Base-by-base conservation (phyloP, 2,888 invertebrate genomes). In the Lottia gigantea region DNA sequence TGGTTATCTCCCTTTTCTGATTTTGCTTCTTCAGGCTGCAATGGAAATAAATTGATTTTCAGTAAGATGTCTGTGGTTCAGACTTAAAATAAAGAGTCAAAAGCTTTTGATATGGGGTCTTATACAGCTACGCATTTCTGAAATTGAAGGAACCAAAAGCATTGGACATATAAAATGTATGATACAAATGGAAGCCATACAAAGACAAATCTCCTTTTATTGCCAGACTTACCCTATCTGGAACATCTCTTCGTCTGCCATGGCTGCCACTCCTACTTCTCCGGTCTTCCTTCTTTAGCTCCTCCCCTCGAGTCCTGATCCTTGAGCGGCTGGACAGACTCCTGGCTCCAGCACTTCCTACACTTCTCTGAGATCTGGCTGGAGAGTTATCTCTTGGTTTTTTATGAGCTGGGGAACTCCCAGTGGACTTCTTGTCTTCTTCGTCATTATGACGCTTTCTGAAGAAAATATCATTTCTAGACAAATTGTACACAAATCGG, bases 371-470 rank as follows among this genome's bases (percentile, higher is more conserved):
- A 2, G 71, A 71, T 40, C 45, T 31, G 4, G 47, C 47, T 7
- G 65, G 49, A 31, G 67, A 66, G 4, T 4, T 46, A 26, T 68
- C 80, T 46, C 73, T 68, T n/a, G 70, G 64, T 26, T 76, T 70
- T 68, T 77, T 78, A 23, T 66, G 26, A 8, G 73, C 69, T 14
- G 75, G 78, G 4, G 76, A 75, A 26, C 49, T 68, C 2, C 64
- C 19, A 45, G 62, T 23, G 26, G 68, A 15, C 62, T 55, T 3
- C 64, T 47, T 40, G 62, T 61, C 19, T 63, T 46, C 19, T 71
- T 71, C 46, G 62, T 71, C 46, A 66, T 55, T 19, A 1, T 55
- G 55, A 23, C 55, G 55, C 23, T 55, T 55, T 55, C 55, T 55
- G 23, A 19, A 8, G 40, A 40, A 40, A 40, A 40, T 40, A 40